phyloP scores from a whole-genome alignment of 2,797 vertebrate genomes.

The Notamacropus eugenii region DNA sequence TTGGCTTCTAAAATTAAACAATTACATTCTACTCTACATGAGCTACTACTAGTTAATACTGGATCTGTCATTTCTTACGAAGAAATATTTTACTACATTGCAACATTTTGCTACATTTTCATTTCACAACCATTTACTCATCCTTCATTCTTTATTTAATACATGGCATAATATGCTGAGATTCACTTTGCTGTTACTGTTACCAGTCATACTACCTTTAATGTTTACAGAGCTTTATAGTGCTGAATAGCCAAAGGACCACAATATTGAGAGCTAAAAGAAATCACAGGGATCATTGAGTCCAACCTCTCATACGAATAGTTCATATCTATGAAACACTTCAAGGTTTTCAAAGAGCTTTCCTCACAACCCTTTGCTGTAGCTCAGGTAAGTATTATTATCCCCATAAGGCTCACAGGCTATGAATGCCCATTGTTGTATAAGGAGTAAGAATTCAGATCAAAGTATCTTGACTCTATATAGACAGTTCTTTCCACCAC shows the following conservation, averaged over 20 bases:
- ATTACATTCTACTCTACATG: not conserved
- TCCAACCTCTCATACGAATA: not conserved
- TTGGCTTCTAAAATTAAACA: not conserved
- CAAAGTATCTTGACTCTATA: not conserved
- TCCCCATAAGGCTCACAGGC: not conserved
- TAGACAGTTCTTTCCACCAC: not conserved
- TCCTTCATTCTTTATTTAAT: constrained; percentile 10
- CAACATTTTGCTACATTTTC: not conserved
- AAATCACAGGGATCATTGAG: not conserved
- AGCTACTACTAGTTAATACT: not conserved
- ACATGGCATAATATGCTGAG: not conserved
- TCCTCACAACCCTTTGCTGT: not conserved
- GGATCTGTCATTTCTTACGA: not conserved
- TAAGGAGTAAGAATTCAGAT: not conserved
- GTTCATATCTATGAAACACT: not conserved
- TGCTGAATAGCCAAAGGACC: not conserved
- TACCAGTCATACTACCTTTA: not conserved
- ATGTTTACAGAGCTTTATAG: not conserved
- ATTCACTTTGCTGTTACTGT: not conserved
- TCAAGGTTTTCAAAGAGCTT: not conserved
- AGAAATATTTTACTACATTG: not conserved
- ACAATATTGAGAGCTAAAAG: not conserved
- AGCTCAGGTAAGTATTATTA: not conserved
- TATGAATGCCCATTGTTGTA: not conserved
- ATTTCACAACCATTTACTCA: not conserved